These are phyloP conservation scores for Xyrauchen texanus DNA, from an alignment of 2,113 vertebrate species.

Conservation along the genomic window DNA sequence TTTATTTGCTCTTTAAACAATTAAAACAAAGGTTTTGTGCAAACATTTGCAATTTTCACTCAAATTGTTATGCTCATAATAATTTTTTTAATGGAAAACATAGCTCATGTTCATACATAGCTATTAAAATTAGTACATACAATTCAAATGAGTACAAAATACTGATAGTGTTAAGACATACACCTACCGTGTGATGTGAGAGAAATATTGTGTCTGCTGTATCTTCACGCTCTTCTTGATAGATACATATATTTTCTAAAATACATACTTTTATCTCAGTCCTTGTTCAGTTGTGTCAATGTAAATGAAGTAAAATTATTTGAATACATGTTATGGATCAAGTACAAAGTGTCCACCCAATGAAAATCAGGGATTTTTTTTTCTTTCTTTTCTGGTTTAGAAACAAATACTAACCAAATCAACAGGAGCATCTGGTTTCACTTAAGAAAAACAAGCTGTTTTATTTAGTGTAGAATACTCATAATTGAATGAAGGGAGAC, in stretches of 20 bases:
- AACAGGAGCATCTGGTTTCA: not conserved
- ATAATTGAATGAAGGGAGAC: not conserved
- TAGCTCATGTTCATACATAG: too few relatives aligned
- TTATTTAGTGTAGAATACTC: not conserved
- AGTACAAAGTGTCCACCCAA: not conserved
- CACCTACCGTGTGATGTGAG: not conserved
- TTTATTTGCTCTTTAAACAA: too few relatives aligned
- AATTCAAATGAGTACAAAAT: too few relatives aligned
- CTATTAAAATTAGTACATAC: too few relatives aligned
- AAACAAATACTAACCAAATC: conserved; percentile 39
- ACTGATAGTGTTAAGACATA: too few relatives aligned
- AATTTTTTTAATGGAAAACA: too few relatives aligned
- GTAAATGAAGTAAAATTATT: conserved; percentile 11
- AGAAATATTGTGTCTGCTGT: not conserved
- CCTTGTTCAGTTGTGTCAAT: conserved; percentile 11
- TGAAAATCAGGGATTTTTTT: conserved; percentile 10
- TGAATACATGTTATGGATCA: conserved; percentile 34
- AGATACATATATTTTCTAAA: not conserved
- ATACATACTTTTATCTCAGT: not conserved
- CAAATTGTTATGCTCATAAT: not conserved
- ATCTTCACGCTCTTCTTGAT: not conserved
- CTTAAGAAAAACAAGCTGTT: not conserved
- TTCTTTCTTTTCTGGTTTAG: not conserved
- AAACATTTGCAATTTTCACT: not conserved
- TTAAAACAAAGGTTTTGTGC: too few relatives aligned